phyloP scores from a whole-genome alignment of 2,888 invertebrate genomes.

The Keiferia lycopersicella region DNA sequence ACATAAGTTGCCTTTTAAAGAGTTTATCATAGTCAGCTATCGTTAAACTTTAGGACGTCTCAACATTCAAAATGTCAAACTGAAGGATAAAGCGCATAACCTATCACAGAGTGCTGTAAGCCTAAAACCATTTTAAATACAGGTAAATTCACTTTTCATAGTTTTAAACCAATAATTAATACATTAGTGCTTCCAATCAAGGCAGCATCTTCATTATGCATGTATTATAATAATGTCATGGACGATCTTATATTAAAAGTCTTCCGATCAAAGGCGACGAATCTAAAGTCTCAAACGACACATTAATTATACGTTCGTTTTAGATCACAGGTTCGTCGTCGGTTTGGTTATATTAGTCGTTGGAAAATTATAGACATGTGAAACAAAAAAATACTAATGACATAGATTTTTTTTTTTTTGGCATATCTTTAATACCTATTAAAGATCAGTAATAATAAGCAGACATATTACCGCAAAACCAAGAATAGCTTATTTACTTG shows the following conservation, averaged over 20 bases:
- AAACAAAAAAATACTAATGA: not conserved
- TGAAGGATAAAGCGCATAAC: not conserved
- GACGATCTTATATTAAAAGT: not conserved
- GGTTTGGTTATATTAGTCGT: not conserved
- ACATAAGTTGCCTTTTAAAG: no score
- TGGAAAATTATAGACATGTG: not conserved
- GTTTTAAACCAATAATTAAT: constrained; percentile 10
- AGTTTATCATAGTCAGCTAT: no score
- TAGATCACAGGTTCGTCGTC: constrained; percentile 21
- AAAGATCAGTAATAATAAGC: no score
- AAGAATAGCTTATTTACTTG: no score
- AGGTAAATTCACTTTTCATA: not conserved
- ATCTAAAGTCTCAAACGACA: constrained; percentile 24
- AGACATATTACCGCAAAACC: no score
- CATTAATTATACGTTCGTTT: constrained; percentile 20
- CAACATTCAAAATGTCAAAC: no score
- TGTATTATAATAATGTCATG: constrained; percentile 23
- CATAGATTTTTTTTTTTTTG: not conserved
- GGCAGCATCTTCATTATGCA: constrained; percentile 10
- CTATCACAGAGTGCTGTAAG: not conserved
- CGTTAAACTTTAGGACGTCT: no score
- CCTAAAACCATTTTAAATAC: not conserved
- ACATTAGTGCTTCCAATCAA: not conserved
- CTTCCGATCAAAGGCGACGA: constrained; percentile 15
- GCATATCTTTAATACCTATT: no score